Evolutionary conservation across 2,113 vertebrate genomes (phyloP), one percentile per base, ranked within the genome.

Genomic region (Halcyon senegalensis): DNA sequence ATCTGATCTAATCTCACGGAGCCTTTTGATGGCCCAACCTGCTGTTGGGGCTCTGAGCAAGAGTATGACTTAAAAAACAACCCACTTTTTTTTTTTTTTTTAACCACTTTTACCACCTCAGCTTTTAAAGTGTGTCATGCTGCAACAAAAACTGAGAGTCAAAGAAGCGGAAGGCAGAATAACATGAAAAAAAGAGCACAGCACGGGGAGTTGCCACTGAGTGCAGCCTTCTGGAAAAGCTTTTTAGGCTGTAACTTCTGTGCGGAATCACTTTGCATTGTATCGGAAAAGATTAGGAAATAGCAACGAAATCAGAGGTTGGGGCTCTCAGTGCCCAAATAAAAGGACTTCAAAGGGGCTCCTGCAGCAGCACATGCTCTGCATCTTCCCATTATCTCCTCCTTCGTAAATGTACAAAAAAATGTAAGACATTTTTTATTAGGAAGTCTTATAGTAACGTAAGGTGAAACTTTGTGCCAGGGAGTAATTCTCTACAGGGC

Each of bases 401-500:
- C 3, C 16, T 10, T 15, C 1, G 0, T 1, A 16, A 27, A 14
- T n/a, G 8, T 1, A 35, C 4, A 10, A 27, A 37, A 46, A 89
- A 9, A 27, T 11, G 10, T 4, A 16, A 53, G 11, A 18, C 2
- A 0, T 43, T 8, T 10, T n/a, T 28, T 3, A 2, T 21, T 7
- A 13, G 7, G 10, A 84, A 58, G 5, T 2, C 10, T 7, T 19
- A 3, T 2, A 24, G 28, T 2, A 35, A 12, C 12, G 9, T 0
- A n/a, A 0, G 1, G 9, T 3, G 15, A 33, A 1, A 3, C 0
- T 27, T 69, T 4, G 31, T 28, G 14, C 7, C 0, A 1, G 4
- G 28, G 1, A 6, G 4, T 62, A 37, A 21, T 25, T 62, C 23
- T 37, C 14, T 37, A n/a, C 5, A 62, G 59, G 33, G 33, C 50